Evolutionary conservation across 2,888 invertebrate species (phyloP).

Genomic region (Mongoloraphidia duomilia): DNA sequence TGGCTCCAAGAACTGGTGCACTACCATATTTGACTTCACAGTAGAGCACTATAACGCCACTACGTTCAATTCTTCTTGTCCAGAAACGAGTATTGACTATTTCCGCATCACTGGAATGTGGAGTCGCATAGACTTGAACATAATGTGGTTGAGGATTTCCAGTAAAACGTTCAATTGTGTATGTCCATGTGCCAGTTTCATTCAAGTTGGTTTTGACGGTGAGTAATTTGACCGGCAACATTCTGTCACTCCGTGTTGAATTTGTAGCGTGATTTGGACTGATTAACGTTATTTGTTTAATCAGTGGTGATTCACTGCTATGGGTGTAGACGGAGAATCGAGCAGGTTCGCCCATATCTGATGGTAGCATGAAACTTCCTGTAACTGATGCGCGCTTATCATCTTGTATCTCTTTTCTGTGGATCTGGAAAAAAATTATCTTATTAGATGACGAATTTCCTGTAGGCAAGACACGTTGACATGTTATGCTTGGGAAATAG

Average conservation of each 20-base stretch:
- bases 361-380: conserved; percentile 38
- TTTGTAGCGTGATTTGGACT: conserved; percentile 35
- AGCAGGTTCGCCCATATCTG: conserved; percentile 35
- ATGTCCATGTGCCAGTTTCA: conserved; percentile 44
- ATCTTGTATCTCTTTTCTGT: conserved; percentile 33
- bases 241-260: conserved; percentile 32
- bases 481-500: too few relatives aligned
- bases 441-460: too few relatives aligned
- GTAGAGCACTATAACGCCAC: conserved; percentile 33
- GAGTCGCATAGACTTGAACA: conserved; percentile 43
- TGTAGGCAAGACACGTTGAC: too few relatives aligned
- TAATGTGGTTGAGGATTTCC: conserved; percentile 45
- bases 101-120: conserved; percentile 28
- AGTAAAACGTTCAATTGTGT: conserved; percentile 38
- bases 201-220: conserved; percentile 34
- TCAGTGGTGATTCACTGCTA: conserved; percentile 34
- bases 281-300: conserved; percentile 32
- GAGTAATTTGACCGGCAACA: conserved; percentile 35
- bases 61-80: conserved; percentile 26
- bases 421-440: conserved; percentile 25
- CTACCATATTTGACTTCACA: conserved; percentile 40
- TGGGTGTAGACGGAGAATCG: conserved; percentile 37
- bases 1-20: conserved; percentile 39
- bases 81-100: conserved; percentile 34
- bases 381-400: conserved; percentile 34